Percentiles rank a stretch among this genome's conserved stretches.
phyloP scores from a whole-genome alignment of 2,797 vertebrate species.

The Rhinella marina region DNA sequence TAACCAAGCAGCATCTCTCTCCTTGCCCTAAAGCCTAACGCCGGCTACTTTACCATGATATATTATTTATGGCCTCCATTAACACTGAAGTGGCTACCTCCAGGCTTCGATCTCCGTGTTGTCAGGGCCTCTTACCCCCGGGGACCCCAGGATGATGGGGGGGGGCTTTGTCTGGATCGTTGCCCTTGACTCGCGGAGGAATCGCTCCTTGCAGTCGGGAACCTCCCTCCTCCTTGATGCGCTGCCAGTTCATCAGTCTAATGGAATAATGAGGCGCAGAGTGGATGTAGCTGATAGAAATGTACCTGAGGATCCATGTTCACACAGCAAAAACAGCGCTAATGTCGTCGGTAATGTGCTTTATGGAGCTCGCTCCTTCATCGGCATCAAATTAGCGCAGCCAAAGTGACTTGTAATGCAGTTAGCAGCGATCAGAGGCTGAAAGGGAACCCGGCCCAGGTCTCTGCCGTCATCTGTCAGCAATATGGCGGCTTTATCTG shows the following conservation, averaged over 20 bases:
- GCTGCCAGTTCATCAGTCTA: conserved; percentile 62
- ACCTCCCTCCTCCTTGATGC: conserved; percentile 61
- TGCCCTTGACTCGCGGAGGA: background rate
- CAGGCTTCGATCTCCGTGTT: conserved; percentile 22
- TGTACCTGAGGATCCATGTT: conserved; percentile 65
- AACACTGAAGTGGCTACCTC: conserved; percentile 7
- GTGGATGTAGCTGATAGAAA: conserved; percentile 64
- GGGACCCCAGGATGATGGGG: background rate
- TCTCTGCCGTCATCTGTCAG: background rate
- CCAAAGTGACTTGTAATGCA: conserved; percentile 65
- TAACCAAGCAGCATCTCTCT: conserved; percentile 31
- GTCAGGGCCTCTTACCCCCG: background rate
- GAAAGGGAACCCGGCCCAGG: background rate
- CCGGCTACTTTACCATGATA: conserved; percentile 43
- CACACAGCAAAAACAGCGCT: conserved; percentile 64
- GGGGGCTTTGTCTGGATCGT: background rate
- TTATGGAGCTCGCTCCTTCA: conserved; percentile 64
- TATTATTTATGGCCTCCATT: conserved; percentile 53
- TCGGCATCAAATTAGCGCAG: conserved; percentile 68
- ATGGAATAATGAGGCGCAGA: conserved; percentile 61
- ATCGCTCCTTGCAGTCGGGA: conserved; percentile 14
- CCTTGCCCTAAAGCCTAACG: conserved; percentile 17
- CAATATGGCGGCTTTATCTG: background rate
- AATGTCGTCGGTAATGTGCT: conserved; percentile 66
- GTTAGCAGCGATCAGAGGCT: conserved; percentile 63